Base-by-base conservation (phyloP, 1,140 invertebrate species). In the Lasioglossum baleicum region DNA sequence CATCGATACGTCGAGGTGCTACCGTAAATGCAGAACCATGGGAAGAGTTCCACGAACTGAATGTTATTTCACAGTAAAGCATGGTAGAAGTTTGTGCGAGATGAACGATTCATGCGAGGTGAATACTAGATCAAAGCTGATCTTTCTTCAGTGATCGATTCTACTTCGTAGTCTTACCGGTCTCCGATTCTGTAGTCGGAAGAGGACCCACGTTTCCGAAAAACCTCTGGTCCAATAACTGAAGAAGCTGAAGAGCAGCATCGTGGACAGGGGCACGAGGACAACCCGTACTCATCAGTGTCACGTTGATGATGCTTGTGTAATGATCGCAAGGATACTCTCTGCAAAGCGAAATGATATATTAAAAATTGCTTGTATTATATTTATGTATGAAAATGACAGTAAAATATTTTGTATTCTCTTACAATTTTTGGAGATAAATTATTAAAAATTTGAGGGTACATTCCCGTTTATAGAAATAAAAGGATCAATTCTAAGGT, bases 311-410 rank as follows among this genome's bases (percentile, higher is more conserved):
- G 86, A 99, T 97, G 15, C 98, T 98, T 42, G 98, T 99, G 92
- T 99, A 98, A 94, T 99, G 98, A 92, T 99, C 99, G 93, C 99
- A 99, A 11, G 99, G 98, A 94, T 99, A 99, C 93, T 99, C 99
- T 86, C 98, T 98, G 91, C 80, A 93, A 91, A 87, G 88, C 77
- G 58, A 75, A 48, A 42, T 6, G 0, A 53, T 48, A 78, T 11
- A 81, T 81, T 58, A 66, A 58, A 60, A 26, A 76, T 42, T 40
- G 22, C 56, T 64, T 26, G 13, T 63, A 48, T 26, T 48, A n/a
- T 51, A 67, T 70, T 51, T 60, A n/a, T 63, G 31, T 67, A 56
- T 10, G 53, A 64, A 42, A 61, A 8, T 7, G 7, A 22, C 11
- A 15, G 35, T 48, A 7, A 22, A 64, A n/a, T 65, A 1, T 61